These are phyloP conservation scores for Drosophila quadrilineata DNA, from an alignment of 1,140 invertebrate genomes.

Conservation along the genomic window DNA sequence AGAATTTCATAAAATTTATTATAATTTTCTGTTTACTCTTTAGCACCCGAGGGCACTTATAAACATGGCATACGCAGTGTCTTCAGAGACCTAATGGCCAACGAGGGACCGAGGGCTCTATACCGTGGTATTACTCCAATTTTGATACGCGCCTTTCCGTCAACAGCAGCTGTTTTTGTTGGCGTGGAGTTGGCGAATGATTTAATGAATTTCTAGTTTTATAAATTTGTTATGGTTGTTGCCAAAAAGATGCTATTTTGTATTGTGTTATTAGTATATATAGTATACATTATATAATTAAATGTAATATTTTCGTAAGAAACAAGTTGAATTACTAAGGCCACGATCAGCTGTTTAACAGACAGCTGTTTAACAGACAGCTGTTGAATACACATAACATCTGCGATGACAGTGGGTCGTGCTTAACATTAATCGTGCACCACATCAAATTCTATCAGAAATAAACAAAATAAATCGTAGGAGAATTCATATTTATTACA, in stretches of 20 bases:
- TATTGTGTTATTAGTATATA: background rate
- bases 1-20: background rate
- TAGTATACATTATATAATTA: slow-evolving; percentile 11
- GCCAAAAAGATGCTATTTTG: slow-evolving; percentile 30
- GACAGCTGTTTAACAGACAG: background rate
- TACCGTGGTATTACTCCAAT: slow-evolving; percentile 94
- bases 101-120: slow-evolving; percentile 90
- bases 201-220: slow-evolving; percentile 46
- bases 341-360: slow-evolving; percentile 1
- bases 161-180: slow-evolving; percentile 96
- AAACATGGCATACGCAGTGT: slow-evolving; percentile 93
- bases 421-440: too few species aligned
- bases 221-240: background rate
- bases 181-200: slow-evolving; percentile 81
- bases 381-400: background rate
- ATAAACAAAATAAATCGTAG: slow-evolving; percentile 10
- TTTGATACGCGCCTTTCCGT: slow-evolving; percentile 94
- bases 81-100: slow-evolving; percentile 88
- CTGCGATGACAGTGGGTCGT: slow-evolving; percentile 3
- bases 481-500: too few species aligned
- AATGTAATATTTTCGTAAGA: slow-evolving; percentile 12
- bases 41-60: slow-evolving; percentile 94
- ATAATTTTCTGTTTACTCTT: slow-evolving; percentile 45
- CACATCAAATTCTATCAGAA: background rate
- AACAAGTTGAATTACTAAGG: background rate